Base-by-base conservation (phyloP, 2,797 vertebrate genomes). In the Sebastes ruberrimus region DNA sequence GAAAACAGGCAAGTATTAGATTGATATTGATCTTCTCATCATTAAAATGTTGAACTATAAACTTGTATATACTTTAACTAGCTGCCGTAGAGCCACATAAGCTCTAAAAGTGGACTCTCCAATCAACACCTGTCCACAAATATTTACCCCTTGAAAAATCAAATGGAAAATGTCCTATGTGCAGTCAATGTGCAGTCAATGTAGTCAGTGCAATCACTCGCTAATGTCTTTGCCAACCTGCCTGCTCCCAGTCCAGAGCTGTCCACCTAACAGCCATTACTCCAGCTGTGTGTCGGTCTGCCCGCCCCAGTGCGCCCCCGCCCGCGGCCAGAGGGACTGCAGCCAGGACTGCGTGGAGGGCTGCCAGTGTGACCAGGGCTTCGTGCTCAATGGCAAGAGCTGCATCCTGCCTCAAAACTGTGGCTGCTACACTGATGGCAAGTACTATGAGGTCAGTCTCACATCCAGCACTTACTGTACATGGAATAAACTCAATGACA, bases 371-470 rank as follows among this genome's bases (percentile, higher is more conserved):
- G 97, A 99, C 82, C 91, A 96, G 0, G 98, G 98, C 22, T 99
- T 97, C 0, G 97, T 99, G n/a, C 96, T 99, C 87, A 97, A 99
- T 0, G 98, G 98, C 88, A 98, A 96, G 93, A 97, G 94, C 93
- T 99, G 99, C 94, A 98, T 99, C 89, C 97, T 98, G 67, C 96
- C 96, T 11, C 98, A 99, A 72, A 98, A 96, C 95, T 99, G 99
- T 0, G 99, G 99, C 93, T 99, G 99, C 94, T 98, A 99, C 92
- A 96, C 97, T 0, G 98, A 99, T 0, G 97, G 97, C 84, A 99
- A 98, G 91, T 99, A 99, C 92, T 99, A 97, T 0, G 98, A 99
- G 97, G 99, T 99, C 90, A 46, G 78, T 93, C 42, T 56, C 22
- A 14, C 71, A 52, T 85, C 61, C 35, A 60, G 59, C 49, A 53